A percentile compares a stretch with the other conserved stretches of the same genome.
Evolutionary conservation across 2,113 vertebrate species (phyloP).

Genomic region (Alosa alosa): DNA sequence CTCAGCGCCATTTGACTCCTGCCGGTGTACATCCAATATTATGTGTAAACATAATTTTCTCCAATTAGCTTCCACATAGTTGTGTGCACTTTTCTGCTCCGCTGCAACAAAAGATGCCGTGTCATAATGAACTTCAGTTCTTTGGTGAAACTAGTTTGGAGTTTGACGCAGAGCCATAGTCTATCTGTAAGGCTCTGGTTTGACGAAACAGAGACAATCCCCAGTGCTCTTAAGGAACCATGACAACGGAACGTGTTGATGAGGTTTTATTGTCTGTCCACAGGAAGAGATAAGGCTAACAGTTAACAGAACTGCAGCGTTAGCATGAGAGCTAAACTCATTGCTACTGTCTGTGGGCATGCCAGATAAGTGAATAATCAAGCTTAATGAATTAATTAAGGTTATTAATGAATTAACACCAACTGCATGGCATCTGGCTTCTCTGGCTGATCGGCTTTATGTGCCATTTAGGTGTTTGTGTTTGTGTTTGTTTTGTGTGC

Average conservation of each 20-base stretch:
- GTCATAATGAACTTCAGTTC: no score
- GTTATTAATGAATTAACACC: background rate
- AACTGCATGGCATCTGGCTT: background rate
- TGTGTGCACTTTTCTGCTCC: background rate
- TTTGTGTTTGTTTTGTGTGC: constrained; percentile 73
- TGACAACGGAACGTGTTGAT: background rate
- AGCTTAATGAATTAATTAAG: background rate
- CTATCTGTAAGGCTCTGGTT: no score
- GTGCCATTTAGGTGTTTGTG: background rate
- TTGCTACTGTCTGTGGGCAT: background rate
- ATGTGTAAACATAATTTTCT: background rate
- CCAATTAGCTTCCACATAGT: background rate
- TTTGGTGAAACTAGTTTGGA: no score
- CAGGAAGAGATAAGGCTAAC: no score
- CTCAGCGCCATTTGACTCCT: background rate
- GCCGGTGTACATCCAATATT: background rate
- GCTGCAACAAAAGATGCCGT: no score
- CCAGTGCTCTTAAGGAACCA: no score
- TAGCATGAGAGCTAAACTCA: background rate
- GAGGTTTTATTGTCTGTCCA: background rate
- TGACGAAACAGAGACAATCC: no score
- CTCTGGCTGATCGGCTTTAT: background rate
- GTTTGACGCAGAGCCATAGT: no score
- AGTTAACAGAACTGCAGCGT: no score
- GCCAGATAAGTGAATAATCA: background rate